Evolutionary conservation across 92 coral and sea anemone genomes (phyloP), one percentile per base, ranked within the genome.

Genomic region (Porites lobata): DNA sequence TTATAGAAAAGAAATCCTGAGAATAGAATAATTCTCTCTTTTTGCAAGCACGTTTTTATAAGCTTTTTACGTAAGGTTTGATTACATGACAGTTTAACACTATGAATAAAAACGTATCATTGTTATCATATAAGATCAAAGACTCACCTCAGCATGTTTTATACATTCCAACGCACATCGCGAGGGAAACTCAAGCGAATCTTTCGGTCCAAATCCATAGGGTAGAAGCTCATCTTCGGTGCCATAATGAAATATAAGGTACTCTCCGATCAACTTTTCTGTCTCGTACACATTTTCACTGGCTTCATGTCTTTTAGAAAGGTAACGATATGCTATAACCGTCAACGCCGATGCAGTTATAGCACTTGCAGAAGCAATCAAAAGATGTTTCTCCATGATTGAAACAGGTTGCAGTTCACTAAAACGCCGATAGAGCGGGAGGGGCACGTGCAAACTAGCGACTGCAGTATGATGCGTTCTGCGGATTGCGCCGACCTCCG

Each of bases 161-260:
- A 86, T 82, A 50, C 95, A 92, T 26, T 69, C 87, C n/a, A 79
- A 72, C 14, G 93, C 95, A 90, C 95, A 92, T 38, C 93, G 84
- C 65, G 51, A 50, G 2, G 95, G 95, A 22, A 90, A 92, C 22
- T 86, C 93, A 7, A 92, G 79, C 43, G 95, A 92, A 8, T 86
- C 89, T 17, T 8, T 29, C 29, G 93, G 95, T 6, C 95, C 95
- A 79, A 90, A 92, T 13, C 88, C 90, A 68, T 90, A 92, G 9
- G 89, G 75, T n/a, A 92, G 66, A 32, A 92, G 69, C 58, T 92
- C 95, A 22, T 78, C 90, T 14, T 91, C 86, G 50, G 82, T 86
- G 4, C 95, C 95, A 83, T 76, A 92, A 59, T 92, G 95, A 70
- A 86, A 86, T 9, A 86, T 86, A 8, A 92, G 90, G 72, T 90